Percentiles rank a stretch among this genome's conserved stretches.
phyloP scores from a whole-genome alignment of 2,888 invertebrate genomes.

The Danaus chrysippus region DNA sequence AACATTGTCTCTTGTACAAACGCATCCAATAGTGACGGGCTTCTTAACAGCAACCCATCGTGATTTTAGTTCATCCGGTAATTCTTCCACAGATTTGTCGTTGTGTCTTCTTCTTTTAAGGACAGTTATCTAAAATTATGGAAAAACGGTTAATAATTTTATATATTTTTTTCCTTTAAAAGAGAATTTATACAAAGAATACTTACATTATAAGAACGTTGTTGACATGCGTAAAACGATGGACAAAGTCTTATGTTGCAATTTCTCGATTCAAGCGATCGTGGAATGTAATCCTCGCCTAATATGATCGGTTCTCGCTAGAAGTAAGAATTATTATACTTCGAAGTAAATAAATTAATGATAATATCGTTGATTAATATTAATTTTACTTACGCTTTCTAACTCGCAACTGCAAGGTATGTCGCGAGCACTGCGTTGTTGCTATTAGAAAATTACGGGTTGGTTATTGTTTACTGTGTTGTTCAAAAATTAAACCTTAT shows the following conservation, averaged over 20 bases:
- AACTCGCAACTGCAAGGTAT: constrained; percentile 46
- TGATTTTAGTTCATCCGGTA: constrained; percentile 46
- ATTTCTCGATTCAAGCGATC: constrained; percentile 44
- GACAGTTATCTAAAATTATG: constrained; percentile 52
- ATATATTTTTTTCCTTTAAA: constrained; percentile 8
- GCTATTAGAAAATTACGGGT: constrained; percentile 41
- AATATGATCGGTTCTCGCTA: constrained; percentile 45
- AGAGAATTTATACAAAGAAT: constrained; percentile 9
- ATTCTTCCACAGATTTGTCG: constrained; percentile 35
- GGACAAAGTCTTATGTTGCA: constrained; percentile 50
- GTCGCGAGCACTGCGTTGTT: constrained; percentile 47
- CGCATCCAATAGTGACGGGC: constrained; percentile 55
- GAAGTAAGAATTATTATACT: constrained; percentile 28
- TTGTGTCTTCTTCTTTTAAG: constrained; percentile 42
- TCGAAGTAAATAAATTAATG: constrained; percentile 11
- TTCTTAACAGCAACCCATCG: constrained; percentile 50
- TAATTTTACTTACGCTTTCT: constrained; percentile 30
- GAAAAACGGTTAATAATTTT: constrained; percentile 5
- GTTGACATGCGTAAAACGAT: constrained; percentile 50
- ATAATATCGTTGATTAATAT: constrained; percentile 3
- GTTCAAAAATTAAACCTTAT: neutral
- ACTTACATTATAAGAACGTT: constrained; percentile 55
- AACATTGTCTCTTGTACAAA: constrained; percentile 46
- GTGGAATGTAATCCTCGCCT: constrained; percentile 52
- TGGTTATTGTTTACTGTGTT: constrained; percentile 12